Evolutionary conservation across 2,113 vertebrate species (phyloP), one percentile per base, ranked within the genome.

Genomic region (Poeciliopsis retropinna): DNA sequence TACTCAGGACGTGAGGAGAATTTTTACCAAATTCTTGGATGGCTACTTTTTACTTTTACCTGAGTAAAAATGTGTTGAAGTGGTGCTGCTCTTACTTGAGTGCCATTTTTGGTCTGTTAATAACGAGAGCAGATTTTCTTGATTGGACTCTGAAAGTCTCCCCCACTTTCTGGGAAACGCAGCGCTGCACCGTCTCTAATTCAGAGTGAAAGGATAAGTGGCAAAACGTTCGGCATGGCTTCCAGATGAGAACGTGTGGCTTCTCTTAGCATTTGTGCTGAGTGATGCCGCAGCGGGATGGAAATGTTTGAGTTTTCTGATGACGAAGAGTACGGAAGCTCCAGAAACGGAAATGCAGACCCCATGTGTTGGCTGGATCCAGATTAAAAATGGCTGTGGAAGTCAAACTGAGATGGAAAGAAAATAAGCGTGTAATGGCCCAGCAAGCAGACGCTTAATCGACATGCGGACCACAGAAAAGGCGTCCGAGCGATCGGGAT

Each of bases 201-300:
- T 90, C 84, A 84, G 90, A 93, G 86, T 92, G 92, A 92, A 91
- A 91, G 91, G 89, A 91, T 90, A 92, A 93, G 83, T 90, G 85
- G 69, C 9, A 27, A 85, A 89, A 86, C 71, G 83, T 89, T 91
- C 85, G 29, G 70, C 69, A 37, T 73, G 86, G 83, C 84, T 93
- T 92, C 86, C 88, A 91, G 75, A 84, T 74, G 84, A 83, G 86
- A 92, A 91, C 73, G 83, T 64, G 82, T 25, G 78, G 79, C 72
- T 85, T 61, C 73, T 78, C 68, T 76, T 78, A 83, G 64, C 37
- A 72, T 89, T 78, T 79, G 65, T 60, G 84, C 79, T n/a, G 44
- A 2, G 60, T 17, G 19, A 75, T 60, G 78, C 62, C 30, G 73
- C 76, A 57, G 72, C 11, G 8, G 64, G 75, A 54, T 4, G 4